Evolutionary conservation across 2,113 vertebrate species (phyloP), one percentile per base, ranked within the genome.

Genomic region (Ia io): DNA sequence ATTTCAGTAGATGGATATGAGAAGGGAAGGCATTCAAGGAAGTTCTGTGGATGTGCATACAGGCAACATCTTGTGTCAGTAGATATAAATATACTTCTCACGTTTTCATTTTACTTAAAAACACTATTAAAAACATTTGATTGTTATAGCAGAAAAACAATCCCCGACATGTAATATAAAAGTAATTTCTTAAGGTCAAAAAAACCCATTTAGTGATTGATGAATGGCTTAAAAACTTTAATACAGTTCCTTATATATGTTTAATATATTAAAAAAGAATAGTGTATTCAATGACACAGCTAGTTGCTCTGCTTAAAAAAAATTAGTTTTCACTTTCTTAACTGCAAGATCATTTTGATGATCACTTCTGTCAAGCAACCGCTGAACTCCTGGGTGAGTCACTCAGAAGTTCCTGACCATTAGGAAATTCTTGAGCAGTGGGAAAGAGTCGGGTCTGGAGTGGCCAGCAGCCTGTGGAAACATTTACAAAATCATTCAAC

Each of bases 401-500:
- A 76, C 80, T 65, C 11, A 49, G 53, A 65, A 84, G 30, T 79
- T 83, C 18, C 69, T 91, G 78, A 51, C 10, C 70, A 59, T 95
- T 85, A 90, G 90, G 53, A 94, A 94, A 95, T 89, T 88, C 67
- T 59, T 16, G 32, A 86, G 63, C 70, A 51, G 44, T 40, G 47
- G 30, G 71, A 85, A 12, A 88, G 59, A 85, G 40, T 76, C 12
- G 16, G 63, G 56, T 28, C 51, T 67, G n/a, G 40, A 94, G 88
- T 79, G 63, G 93, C 93, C 84, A 83, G 49, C 42, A 70, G 77
- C 30, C 82, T 90, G 76, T 78, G 44, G 85, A 96, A 96, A 96
- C 90, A 90, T 92, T 94, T 88, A 93, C 87, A 83, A 86, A 94
- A 93, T 95, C 90, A 88, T 88, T 95, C 88, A 76, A 85, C 47